Evolutionary conservation across 2,113 vertebrate species (phyloP).

Genomic region (Muntiacus reevesi): DNA sequence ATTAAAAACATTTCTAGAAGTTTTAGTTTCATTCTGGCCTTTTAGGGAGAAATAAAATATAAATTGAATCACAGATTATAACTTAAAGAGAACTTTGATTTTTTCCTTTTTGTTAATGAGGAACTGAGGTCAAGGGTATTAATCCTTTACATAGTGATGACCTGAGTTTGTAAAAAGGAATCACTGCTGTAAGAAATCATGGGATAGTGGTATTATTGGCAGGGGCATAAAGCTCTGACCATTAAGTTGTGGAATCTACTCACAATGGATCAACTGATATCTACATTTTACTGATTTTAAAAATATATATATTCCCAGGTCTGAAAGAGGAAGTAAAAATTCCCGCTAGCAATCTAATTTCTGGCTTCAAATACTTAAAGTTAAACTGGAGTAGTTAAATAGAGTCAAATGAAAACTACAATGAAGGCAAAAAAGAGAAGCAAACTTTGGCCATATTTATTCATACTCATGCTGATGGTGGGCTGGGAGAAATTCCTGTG

Average conservation of each 20-base stretch:
- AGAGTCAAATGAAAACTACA: neutral
- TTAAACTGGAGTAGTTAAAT: neutral
- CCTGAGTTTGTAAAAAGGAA: neutral
- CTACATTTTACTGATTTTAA: neutral
- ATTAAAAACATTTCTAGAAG: neutral
- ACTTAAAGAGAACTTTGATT: neutral
- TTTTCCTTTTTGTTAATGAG: neutral
- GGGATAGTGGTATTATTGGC: neutral
- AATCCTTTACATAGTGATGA: neutral
- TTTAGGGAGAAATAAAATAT: neutral
- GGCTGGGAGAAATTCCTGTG: neutral
- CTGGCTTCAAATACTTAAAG: neutral
- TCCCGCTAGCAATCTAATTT: neutral
- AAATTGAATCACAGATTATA: constrained; percentile 1
- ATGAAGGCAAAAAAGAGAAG: neutral
- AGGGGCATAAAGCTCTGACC: neutral
- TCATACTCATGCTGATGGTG: neutral
- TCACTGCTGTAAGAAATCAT: neutral
- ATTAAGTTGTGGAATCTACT: neutral
- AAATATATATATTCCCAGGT: neutral
- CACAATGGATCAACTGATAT: neutral
- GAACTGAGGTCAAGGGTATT: neutral
- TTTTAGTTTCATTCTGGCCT: neutral
- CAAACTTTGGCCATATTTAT: neutral
- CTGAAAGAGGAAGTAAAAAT: neutral